Evolutionary conservation across 2,888 invertebrate genomes (phyloP).

Genomic region (Cosmopolites sordidus): DNA sequence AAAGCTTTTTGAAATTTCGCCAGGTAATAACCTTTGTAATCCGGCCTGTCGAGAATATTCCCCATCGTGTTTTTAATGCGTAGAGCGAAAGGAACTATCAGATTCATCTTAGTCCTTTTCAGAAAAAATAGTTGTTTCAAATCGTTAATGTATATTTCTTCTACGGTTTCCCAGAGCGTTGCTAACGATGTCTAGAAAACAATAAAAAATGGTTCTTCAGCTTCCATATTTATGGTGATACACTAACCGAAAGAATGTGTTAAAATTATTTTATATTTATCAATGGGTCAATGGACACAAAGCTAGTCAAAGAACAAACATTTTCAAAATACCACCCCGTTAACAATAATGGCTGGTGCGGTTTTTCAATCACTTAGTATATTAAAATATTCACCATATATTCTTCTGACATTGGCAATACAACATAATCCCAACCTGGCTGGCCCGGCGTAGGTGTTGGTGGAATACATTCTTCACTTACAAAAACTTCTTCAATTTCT

Average conservation of each 20-base stretch:
- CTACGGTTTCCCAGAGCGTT: conserved; percentile 48
- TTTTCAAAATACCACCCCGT: no score
- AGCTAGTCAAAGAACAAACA: no score
- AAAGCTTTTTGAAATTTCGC: conserved; percentile 56
- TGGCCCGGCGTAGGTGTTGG: conserved; percentile 39
- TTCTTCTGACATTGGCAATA: conserved; percentile 38
- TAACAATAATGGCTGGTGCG: no score
- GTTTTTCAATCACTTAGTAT: no score
- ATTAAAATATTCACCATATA: conserved; percentile 14
- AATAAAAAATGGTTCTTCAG: no score
- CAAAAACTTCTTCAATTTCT: conserved; percentile 29
- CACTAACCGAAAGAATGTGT: no score
- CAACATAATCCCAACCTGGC: conserved; percentile 44
- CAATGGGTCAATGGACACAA: no score
- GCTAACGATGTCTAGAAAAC: conserved; percentile 43
- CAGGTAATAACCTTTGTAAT: conserved; percentile 56
- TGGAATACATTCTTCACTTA: conserved; percentile 3
- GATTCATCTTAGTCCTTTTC: conserved; percentile 54
- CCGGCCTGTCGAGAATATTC: conserved; percentile 54
- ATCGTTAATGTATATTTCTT: conserved; percentile 50
- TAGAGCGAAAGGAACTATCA: conserved; percentile 55
- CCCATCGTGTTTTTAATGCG: conserved; percentile 54
- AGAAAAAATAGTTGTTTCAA: conserved; percentile 53
- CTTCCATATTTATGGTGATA: no score
- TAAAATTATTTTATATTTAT: no score